Evolutionary conservation across 2,888 invertebrate species (phyloP), one percentile per base, ranked within the genome.

Genomic region (Vandiemenella viatica): DNA sequence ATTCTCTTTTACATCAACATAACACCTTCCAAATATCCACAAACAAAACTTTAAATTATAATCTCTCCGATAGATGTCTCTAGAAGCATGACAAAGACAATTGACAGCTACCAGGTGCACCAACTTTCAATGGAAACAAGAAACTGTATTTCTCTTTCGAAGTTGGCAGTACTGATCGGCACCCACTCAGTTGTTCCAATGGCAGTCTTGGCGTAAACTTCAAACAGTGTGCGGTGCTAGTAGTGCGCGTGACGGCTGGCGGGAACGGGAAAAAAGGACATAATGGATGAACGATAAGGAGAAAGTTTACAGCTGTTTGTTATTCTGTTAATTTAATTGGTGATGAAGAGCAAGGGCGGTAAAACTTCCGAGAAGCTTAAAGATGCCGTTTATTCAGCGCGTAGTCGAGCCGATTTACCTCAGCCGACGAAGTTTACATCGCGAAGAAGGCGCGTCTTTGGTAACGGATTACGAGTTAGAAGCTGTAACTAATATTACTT

Each of bases 301-400:
- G n/a, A n/a, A n/a, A n/a, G n/a, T n/a, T n/a, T n/a, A n/a, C n/a
- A n/a, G n/a, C n/a, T n/a, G n/a, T n/a, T n/a, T n/a, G n/a, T n/a
- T n/a, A n/a, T n/a, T n/a, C n/a, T n/a, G n/a, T n/a, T n/a, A n/a
- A n/a, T n/a, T n/a, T n/a, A n/a, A n/a, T n/a, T 50, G 50, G 46
- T 21, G 18, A 50, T 46, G 51, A 49, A 45, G 51, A 45, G 16
- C 41, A 41, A 22, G 19, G 7, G 44, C 13, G 17, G 17, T 38
- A 26, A 37, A 17, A 23, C 23, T 43, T 48, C 17, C 17, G 17
- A 17, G 19, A 22, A 20, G 32, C 20, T 17, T 20, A 40, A 73
- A 71, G 62, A 89, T 90, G 89, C 89, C 90, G 68, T 89, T 89
- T 74, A 80, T 87, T 65, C 80, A 84, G 65, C 80, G 88, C 61